These are phyloP conservation scores for Zonotrichia albicollis DNA, from an alignment of 2,797 vertebrate genomes.

Conservation along the genomic window DNA sequence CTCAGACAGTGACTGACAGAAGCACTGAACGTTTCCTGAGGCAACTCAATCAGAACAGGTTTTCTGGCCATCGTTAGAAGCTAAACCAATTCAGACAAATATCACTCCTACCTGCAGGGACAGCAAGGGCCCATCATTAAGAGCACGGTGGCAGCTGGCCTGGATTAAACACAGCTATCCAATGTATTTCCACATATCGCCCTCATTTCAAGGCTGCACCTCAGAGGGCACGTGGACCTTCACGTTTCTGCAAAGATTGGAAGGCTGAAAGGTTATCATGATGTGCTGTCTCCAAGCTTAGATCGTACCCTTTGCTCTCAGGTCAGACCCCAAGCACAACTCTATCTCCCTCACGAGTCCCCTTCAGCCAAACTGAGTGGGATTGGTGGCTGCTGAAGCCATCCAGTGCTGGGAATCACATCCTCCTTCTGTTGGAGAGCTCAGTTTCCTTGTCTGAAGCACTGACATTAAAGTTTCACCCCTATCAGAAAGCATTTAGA, in stretches of 20 bases:
- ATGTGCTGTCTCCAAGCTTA: neutral
- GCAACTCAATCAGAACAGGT: slow-evolving; percentile 1
- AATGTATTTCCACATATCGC: neutral
- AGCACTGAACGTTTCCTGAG: neutral
- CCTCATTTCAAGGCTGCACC: neutral
- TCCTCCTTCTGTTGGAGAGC: neutral
- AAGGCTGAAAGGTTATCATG: neutral
- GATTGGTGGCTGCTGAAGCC: neutral
- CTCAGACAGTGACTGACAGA: neutral
- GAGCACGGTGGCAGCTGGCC: neutral
- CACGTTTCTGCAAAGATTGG: neutral
- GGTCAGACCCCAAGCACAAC: neutral
- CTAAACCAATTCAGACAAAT: neutral
- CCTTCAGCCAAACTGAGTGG: neutral
- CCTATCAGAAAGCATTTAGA: neutral
- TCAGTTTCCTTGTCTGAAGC: neutral
- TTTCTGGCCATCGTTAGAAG: neutral
- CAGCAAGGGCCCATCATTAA: neutral
- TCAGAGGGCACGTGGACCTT: neutral
- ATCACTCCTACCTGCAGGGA: neutral
- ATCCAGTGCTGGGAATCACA: neutral
- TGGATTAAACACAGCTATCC: neutral
- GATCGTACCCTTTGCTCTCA: neutral
- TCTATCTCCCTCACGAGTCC: neutral
- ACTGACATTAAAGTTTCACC: neutral